A percentile compares a stretch with the other conserved stretches of the same genome.
These are phyloP conservation scores for Ispidina lecontei DNA, from an alignment of 2,797 vertebrate species.

Conservation along the genomic window DNA sequence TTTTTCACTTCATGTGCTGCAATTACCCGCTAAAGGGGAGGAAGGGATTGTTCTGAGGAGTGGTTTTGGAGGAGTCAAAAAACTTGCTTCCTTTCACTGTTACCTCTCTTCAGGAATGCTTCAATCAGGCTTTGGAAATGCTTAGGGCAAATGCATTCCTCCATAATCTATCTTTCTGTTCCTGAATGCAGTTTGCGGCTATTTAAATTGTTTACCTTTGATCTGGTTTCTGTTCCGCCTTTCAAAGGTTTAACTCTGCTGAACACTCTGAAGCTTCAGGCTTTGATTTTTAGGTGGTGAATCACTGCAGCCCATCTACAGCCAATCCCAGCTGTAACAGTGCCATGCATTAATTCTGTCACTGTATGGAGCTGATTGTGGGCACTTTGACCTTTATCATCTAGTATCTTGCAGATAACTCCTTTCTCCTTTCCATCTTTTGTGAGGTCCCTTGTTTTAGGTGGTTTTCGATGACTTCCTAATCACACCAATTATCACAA, in stretches of 20 bases:
- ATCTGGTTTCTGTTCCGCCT: neutral
- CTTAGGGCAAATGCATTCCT: neutral
- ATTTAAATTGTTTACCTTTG: neutral
- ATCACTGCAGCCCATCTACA: neutral
- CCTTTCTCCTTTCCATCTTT: neutral
- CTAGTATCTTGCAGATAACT: neutral
- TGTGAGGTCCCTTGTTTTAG: neutral
- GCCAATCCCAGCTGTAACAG: neutral
- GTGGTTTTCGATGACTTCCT: neutral
- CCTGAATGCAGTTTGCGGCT: neutral
- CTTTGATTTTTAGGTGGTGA: neutral
- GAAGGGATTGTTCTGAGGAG: neutral
- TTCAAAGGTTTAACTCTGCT: neutral
- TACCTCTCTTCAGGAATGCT: neutral
- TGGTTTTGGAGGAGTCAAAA: neutral
- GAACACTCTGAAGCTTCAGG: neutral
- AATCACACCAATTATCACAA: neutral
- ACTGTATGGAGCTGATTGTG: neutral
- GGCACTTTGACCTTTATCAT: neutral
- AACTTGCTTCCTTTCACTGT: neutral
- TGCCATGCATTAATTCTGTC: neutral
- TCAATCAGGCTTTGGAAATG: neutral
- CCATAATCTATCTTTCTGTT: neutral
- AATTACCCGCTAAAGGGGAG: neutral
- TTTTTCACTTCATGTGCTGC: neutral